phyloP scores from a whole-genome alignment of 2,888 invertebrate genomes.

The Alloplasta piceator region DNA sequence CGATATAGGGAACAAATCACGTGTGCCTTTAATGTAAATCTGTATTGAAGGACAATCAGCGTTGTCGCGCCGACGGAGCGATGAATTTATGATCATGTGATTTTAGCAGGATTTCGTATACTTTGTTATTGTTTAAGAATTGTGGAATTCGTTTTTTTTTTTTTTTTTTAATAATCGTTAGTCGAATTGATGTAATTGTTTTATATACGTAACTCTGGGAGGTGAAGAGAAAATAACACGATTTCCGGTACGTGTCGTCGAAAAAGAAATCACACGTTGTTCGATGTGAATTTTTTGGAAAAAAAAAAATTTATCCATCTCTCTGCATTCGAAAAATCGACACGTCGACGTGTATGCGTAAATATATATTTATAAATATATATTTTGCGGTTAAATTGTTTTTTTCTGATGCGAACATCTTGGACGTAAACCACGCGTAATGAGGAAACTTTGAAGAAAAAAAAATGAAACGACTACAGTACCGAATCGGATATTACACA shows the following conservation, averaged over 20 bases:
- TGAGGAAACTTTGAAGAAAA: constrained; percentile 66
- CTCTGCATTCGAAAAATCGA: constrained; percentile 28
- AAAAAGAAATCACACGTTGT: constrained; percentile 7
- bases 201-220: constrained; percentile 65
- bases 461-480: constrained; percentile 69
- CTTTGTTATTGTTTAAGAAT: constrained; percentile 80
- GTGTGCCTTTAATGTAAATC: constrained; percentile 70
- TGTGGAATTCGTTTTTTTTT: constrained; percentile 69
- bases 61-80: constrained; percentile 55
- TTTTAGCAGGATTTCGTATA: constrained; percentile 79
- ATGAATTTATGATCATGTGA: constrained; percentile 74
- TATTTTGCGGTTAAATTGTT: constrained; percentile 74
- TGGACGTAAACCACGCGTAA: constrained; percentile 63
- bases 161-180: constrained; percentile 74
- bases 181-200: constrained; percentile 75
- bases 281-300: constrained; percentile 3
- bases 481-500: constrained; percentile 72
- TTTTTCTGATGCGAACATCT: constrained; percentile 69
- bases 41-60: constrained; percentile 50
- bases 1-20: constrained; percentile 46
- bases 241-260: constrained; percentile 31
- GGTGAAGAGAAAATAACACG: constrained; percentile 44
- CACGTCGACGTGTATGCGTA: constrained; percentile 40
- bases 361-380: constrained; percentile 73
- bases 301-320: constrained; percentile 18